Percentiles rank a stretch among this genome's conserved stretches.
Evolutionary conservation across 2,113 vertebrate genomes (phyloP).

Genomic region (Deroptyus accipitrinus): DNA sequence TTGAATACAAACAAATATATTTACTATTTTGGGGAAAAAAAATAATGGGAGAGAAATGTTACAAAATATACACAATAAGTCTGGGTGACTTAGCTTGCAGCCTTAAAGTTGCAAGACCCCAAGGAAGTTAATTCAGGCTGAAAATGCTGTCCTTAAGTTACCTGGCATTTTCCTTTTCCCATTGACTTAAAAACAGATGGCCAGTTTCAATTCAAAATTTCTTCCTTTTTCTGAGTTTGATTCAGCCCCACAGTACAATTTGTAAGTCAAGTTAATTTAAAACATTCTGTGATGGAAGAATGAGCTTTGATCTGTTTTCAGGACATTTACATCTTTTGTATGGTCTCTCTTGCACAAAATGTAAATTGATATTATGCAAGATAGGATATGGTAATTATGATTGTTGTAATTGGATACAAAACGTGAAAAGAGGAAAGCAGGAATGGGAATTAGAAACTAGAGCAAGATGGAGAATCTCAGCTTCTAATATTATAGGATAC

Average conservation of each 20-base stretch:
- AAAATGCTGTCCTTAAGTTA: conserved; percentile 6
- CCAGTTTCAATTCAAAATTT: not conserved
- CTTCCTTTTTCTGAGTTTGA: not conserved
- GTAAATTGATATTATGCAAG: conserved; percentile 25
- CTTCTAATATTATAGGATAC: not conserved
- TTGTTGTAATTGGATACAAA: conserved; percentile 16
- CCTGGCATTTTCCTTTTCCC: not conserved
- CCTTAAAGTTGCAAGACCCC: not conserved
- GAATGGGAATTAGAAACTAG: conserved; percentile 27
- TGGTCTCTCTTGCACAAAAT: not conserved
- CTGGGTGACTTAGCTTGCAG: not conserved
- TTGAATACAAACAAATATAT: not conserved
- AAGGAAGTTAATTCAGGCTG: not conserved
- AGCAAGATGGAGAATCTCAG: conserved; percentile 1
- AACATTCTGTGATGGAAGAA: conserved; percentile 9
- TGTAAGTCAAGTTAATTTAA: conserved; percentile 13
- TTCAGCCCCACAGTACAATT: not conserved
- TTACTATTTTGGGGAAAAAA: not conserved
- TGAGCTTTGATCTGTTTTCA: conserved; percentile 53
- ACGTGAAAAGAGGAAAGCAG: not conserved
- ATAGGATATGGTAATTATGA: conserved; percentile 3
- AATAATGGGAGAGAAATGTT: not conserved
- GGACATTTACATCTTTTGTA: conserved; percentile 36
- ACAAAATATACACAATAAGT: not conserved
- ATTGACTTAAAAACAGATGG: conserved; percentile 10